Percentiles rank a stretch among this genome's conserved stretches.
These are phyloP conservation scores for Diplodus puntazzo DNA, from an alignment of 2,797 vertebrate species.

Conservation along the genomic window DNA sequence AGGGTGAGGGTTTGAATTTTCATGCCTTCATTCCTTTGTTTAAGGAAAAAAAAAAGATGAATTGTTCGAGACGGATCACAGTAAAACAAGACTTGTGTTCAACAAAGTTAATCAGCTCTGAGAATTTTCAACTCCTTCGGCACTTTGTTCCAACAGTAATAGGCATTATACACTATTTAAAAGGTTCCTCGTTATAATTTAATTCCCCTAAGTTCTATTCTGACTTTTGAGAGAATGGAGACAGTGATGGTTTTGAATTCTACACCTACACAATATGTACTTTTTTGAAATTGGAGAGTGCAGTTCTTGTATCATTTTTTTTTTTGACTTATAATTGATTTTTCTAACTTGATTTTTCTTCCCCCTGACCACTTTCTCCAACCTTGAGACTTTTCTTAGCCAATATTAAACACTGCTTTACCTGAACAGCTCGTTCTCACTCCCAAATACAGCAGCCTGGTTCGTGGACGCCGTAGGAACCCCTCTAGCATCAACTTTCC, in stretches of 20 bases:
- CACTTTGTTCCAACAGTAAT: not conserved
- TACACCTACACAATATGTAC: not conserved
- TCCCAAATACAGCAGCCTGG: no score
- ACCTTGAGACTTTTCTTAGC: not conserved
- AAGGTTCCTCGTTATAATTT: not conserved
- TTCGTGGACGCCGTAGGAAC: no score
- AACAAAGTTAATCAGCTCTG: no score
- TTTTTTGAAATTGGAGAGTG: not conserved
- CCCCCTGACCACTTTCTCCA: not conserved
- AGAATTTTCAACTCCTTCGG: not conserved
- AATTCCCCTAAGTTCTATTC: not conserved
- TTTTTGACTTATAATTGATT: not conserved
- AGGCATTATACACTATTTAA: not conserved
- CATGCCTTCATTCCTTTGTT: not conserved
- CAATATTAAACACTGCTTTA: not conserved
- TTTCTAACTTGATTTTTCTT: not conserved
- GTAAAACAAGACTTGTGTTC: not conserved
- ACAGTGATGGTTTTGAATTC: not conserved
- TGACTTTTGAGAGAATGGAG: not conserved
- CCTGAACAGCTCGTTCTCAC: not conserved
- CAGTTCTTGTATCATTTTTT: not conserved
- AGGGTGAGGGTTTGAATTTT: not conserved
- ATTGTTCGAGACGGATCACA: not conserved
- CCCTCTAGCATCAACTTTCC: no score
- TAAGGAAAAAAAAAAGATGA: not conserved